These are phyloP conservation scores for Eubucco bourcierii DNA, from an alignment of 2,113 vertebrate genomes.

Conservation along the genomic window DNA sequence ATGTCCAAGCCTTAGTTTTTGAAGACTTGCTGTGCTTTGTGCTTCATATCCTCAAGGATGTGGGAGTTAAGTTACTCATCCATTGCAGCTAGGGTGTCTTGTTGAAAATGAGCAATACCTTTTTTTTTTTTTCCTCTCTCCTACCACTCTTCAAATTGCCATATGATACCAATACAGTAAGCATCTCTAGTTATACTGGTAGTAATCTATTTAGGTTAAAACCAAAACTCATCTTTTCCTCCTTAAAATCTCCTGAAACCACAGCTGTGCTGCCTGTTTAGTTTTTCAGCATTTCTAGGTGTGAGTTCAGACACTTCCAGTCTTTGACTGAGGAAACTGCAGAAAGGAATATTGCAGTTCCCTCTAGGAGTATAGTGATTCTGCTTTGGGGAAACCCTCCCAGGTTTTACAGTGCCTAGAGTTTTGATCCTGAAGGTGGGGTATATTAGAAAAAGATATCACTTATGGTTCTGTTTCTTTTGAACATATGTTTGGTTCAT, in stretches of 20 bases:
- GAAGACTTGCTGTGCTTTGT: background rate
- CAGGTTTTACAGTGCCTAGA: background rate
- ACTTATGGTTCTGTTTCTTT: background rate
- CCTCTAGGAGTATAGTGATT: background rate
- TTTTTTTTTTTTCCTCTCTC: background rate
- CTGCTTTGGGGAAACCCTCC: background rate
- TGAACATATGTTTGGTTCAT: background rate
- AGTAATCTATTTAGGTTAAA: background rate
- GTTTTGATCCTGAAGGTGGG: background rate
- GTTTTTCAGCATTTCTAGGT: background rate
- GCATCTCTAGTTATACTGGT: background rate
- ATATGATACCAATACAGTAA: background rate
- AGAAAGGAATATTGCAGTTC: background rate
- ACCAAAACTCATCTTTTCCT: background rate
- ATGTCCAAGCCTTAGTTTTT: slow-evolving; percentile 18
- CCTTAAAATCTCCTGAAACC: background rate
- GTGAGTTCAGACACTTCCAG: background rate
- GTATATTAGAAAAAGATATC: background rate
- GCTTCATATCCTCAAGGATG: background rate
- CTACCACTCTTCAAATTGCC: background rate
- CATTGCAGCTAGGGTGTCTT: background rate
- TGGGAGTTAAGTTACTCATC: slow-evolving; percentile 38
- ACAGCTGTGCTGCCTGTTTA: background rate
- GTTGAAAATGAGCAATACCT: slow-evolving; percentile 7
- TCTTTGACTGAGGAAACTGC: background rate